These are phyloP conservation scores for Odontothrips loti DNA, from an alignment of 2,888 invertebrate genomes.

Conservation along the genomic window DNA sequence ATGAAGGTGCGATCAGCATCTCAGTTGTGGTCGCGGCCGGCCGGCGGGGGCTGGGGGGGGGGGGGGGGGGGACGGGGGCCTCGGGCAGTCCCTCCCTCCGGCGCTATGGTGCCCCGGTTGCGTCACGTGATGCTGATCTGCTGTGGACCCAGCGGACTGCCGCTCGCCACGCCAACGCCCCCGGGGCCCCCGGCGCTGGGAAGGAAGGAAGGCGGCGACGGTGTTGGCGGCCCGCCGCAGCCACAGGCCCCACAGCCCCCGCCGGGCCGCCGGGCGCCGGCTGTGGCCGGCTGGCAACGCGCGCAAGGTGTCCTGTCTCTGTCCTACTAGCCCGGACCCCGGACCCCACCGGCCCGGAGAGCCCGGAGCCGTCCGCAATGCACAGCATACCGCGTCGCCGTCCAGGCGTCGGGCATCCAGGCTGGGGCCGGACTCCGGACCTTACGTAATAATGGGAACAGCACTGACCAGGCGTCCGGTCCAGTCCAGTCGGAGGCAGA, in stretches of 20 bases:
- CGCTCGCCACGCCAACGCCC: too few species aligned
- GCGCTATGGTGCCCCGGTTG: not conserved
- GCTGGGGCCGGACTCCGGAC: not conserved
- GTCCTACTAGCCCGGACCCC: not conserved
- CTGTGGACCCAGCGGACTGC: too few species aligned
- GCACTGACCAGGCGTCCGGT: not conserved
- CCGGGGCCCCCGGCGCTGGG: too few species aligned
- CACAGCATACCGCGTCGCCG: not conserved
- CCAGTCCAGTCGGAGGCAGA: too few species aligned
- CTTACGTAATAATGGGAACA: constrained; percentile 1
- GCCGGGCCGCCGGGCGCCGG: not conserved
- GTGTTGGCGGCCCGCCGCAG: too few species aligned
- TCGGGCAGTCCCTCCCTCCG: too few species aligned
- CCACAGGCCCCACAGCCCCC: not conserved
- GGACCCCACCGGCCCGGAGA: not conserved
- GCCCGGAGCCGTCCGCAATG: not conserved
- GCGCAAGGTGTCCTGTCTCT: not conserved
- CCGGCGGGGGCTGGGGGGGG: too few species aligned
- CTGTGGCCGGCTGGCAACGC: not conserved
- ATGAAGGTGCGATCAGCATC: not conserved
- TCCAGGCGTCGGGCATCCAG: not conserved
- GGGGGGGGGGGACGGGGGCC: too few species aligned
- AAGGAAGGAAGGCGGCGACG: too few species aligned
- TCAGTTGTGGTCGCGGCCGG: too few species aligned
- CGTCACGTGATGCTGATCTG: not conserved